phyloP scores from a whole-genome alignment of 1,140 invertebrate genomes.

The Pogonus chalceus region DNA sequence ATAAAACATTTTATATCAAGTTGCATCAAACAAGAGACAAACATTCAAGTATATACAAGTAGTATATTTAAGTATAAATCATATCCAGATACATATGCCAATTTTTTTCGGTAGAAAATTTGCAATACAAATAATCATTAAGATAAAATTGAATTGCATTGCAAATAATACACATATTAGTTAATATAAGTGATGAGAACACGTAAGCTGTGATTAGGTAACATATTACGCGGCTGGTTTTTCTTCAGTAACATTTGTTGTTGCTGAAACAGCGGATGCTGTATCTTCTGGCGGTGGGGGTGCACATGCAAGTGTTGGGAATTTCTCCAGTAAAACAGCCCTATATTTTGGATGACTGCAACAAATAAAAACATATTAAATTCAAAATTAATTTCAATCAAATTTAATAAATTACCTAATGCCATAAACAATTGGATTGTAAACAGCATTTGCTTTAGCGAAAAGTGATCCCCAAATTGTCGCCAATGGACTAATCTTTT shows the following conservation, averaged over 20 bases:
- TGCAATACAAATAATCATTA: too few species aligned
- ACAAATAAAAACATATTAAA: background rate
- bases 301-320: constrained; percentile 54
- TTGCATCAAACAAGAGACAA: too few species aligned
- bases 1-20: too few species aligned
- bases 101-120: too few species aligned
- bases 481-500: constrained; percentile 56
- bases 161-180: too few species aligned
- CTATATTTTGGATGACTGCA: constrained; percentile 66
- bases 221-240: constrained; percentile 48
- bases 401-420: constrained; percentile 47
- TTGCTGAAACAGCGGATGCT: constrained; percentile 43
- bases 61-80: too few species aligned
- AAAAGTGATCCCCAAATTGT: constrained; percentile 72
- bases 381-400: background rate
- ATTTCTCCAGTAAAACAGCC: constrained; percentile 56
- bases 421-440: constrained; percentile 75
- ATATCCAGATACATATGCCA: too few species aligned
- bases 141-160: too few species aligned
- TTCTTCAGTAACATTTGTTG: constrained; percentile 42
- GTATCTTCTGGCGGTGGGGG: constrained; percentile 40
- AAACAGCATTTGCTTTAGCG: constrained; percentile 67
- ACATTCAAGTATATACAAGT: too few species aligned
- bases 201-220: too few species aligned
- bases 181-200: too few species aligned